Evolutionary conservation across 2,888 invertebrate species (phyloP).

Genomic region (Thymelicus sylvestris): DNA sequence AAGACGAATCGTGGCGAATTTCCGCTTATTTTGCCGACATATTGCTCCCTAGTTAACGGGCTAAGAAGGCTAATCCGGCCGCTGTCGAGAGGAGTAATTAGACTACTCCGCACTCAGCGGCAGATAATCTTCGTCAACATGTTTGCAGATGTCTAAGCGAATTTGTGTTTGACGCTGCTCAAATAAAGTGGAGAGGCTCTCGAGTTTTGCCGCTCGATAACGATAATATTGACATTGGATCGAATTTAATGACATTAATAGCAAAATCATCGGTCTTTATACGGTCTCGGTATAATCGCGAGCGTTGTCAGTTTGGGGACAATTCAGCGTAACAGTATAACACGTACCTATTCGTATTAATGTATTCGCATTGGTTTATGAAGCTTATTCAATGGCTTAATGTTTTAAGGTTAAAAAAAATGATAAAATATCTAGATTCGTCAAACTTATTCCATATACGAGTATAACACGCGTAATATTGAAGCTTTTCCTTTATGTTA

Average conservation of each 20-base stretch:
- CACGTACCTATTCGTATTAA: too few relatives aligned
- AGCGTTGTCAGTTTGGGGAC: too few relatives aligned
- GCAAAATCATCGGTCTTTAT: background rate
- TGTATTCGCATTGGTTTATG: too few relatives aligned
- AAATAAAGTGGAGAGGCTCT: constrained; percentile 3
- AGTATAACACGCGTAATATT: too few relatives aligned
- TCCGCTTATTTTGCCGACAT: constrained; percentile 58
- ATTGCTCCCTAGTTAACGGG: constrained; percentile 55
- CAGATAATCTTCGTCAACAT: constrained; percentile 48
- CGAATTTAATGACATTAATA: background rate
- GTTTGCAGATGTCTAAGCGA: constrained; percentile 29
- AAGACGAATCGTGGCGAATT: constrained; percentile 50
- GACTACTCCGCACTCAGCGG: constrained; percentile 47
- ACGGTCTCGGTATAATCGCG: too few relatives aligned
- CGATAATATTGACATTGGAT: background rate
- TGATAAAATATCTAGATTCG: too few relatives aligned
- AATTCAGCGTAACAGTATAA: too few relatives aligned
- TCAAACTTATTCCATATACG: too few relatives aligned
- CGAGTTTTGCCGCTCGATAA: constrained; percentile 1
- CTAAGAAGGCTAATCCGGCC: constrained; percentile 54
- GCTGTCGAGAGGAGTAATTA: constrained; percentile 54
- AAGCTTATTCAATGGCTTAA: too few relatives aligned
- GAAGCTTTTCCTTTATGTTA: too few relatives aligned
- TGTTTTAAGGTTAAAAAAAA: background rate
- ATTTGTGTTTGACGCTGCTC: constrained; percentile 22